Evolutionary conservation across 2,113 vertebrate species (phyloP), one percentile per base, ranked within the genome.

Genomic region (Canis aureus): DNA sequence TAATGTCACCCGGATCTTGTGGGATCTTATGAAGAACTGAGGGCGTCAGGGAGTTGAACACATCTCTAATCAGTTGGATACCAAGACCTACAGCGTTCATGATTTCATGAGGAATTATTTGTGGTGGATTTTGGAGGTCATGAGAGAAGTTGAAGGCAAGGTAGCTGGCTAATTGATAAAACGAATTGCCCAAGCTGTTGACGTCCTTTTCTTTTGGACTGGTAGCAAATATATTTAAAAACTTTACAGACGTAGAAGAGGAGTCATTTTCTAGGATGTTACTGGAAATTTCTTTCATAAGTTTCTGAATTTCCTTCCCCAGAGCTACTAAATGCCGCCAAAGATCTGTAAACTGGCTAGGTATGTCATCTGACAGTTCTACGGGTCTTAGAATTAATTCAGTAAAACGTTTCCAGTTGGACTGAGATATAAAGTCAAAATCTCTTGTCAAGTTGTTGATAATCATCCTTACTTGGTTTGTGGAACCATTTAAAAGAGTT

Each of bases 401-500:
- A 95, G 16, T 94, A 38, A 98, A 97, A 95, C 27, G 17, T 3
- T 92, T 98, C 85, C 95, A 91, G 55, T 97, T 95, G 66, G 74
- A 60, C 0, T 97, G 92, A 60, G 89, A 82, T 2, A 17, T 13
- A 95, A 97, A 62, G 17, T 32, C 3, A 32, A 87, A 98, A 0
- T 60, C 59, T 23, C 16, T 62, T 35, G 35, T 20, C 94, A 98
- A 94, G 55, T 98, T 94, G 59, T 13, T 91, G 27, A 95, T 29
- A 67, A 79, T 1, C 13, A 20, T 96, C 67, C 91, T 86, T 53
- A 97, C 91, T 93, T 96, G 96, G 0, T 78, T 66, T 87, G 74
- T 93, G 94, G 98, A 98, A 59, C 93, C 71, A 98, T 98, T 98
- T 91, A 98, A 94, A 97, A 98, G 51, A n/a, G 66, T 96, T 92